Base-by-base conservation (phyloP, 2,113 vertebrate species). In the Percina caprodes region DNA sequence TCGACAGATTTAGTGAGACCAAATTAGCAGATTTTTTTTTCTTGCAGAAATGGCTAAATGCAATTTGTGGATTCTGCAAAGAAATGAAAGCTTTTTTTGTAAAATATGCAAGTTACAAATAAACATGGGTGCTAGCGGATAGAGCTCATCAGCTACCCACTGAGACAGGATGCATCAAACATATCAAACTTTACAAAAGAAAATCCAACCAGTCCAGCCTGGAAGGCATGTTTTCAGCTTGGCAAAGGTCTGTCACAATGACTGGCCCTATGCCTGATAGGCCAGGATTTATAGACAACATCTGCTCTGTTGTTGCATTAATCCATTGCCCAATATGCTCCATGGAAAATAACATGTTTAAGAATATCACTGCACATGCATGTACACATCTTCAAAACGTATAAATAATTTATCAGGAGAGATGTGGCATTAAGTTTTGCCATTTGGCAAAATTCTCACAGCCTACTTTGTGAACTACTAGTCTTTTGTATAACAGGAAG, bases 161-260 rank as follows among this genome's bases (percentile, higher is more conserved):
- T 35, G 26, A 59, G 51, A 74, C 80, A 84, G 78, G 79, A 87
- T 79, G 56, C 78, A 69, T 63, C 16, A 14, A 49, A 83, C 67
- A 72, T 69, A 79, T 84, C 82, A 62, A 80, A 66, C 75, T 69
- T 70, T 68, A 76, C 59, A 62, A 56, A 85, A 74, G 76, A 79
- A 87, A 86, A 82, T 59, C 46, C 79, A 61, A 66, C 26, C 51
- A 62, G 74, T 67, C 60, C 66, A 67, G 62, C 68, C 62, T 86
- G 67, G 26, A 63, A 77, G 63, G 45, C 74, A 56, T 70, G 78
- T 82, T 89, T 84, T 77, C 6, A 78, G 87, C 70, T 77, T 80
- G 78, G 84, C 61, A 68, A 76, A 72, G 61, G 67, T 39, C 76
- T 61, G 78, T 80, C 79, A 89, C 87, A 88, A 88, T 91, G 88